These are phyloP conservation scores for Notothenia rossii DNA, from an alignment of 2,113 vertebrate genomes.

Conservation along the genomic window DNA sequence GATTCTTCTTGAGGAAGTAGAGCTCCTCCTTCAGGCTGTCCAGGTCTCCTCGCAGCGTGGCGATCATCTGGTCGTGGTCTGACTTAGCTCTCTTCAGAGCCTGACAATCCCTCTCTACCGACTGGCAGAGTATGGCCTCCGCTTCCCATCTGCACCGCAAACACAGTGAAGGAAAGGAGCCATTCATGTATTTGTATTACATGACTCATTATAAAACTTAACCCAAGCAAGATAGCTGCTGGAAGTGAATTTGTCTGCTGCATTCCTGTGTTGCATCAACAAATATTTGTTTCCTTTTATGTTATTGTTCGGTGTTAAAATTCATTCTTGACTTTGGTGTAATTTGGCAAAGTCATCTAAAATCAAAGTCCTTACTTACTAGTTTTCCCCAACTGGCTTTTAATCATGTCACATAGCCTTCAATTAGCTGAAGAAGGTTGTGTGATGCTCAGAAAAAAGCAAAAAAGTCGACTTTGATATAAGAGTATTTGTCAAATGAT, in stretches of 20 bases:
- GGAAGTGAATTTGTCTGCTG: not conserved
- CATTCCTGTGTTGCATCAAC: no score
- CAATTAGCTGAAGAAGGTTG: not conserved
- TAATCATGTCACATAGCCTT: not conserved
- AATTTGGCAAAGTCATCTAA: not conserved
- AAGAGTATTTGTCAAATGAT: not conserved
- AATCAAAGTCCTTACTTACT: not conserved
- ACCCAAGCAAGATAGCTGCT: not conserved
- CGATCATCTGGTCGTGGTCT: slow-evolving; percentile 87
- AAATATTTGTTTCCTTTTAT: not conserved
- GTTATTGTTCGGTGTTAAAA: not conserved
- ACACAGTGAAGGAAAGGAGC: accelerated
- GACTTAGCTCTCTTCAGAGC: slow-evolving; percentile 88
- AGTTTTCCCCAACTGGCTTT: not conserved
- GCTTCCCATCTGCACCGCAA: slow-evolving; percentile 86
- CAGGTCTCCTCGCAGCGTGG: slow-evolving; percentile 88
- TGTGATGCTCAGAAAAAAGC: not conserved
- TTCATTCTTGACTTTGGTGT: not conserved
- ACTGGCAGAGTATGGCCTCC: slow-evolving; percentile 87
- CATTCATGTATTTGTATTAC: not conserved
- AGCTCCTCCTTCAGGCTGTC: slow-evolving; percentile 92
- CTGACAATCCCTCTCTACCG: slow-evolving; percentile 90
- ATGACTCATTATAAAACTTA: not conserved
- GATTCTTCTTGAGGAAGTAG: slow-evolving; percentile 91
- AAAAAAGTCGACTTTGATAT: not conserved